Conservation (phyloP, 2,113 vertebrate species). For the Raja brachyura region DNA sequence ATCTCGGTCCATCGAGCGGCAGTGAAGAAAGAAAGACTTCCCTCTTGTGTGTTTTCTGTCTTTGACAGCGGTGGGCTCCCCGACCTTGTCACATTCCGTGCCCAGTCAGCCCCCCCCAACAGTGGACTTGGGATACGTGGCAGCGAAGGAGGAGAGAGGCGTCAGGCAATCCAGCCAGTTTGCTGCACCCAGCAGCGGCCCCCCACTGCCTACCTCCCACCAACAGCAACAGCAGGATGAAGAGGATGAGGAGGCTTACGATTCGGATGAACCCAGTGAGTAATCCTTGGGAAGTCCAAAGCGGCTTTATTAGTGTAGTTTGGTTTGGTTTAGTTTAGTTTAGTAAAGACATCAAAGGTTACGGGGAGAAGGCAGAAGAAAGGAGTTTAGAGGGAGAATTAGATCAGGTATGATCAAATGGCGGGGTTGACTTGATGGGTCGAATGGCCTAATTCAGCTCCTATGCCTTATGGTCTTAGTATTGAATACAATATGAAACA, state of each 20-base stretch:
- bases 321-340: too few species aligned
- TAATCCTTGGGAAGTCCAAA: conserved; percentile 38
- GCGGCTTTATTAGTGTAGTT: background rate
- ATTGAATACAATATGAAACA: background rate
- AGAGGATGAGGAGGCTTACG: conserved; percentile 84
- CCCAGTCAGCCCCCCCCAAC: background rate
- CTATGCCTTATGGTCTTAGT: background rate
- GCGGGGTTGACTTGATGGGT: too few species aligned
- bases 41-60: background rate
- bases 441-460: too few species aligned
- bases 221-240: conserved; percentile 74
- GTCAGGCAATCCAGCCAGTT: conserved; percentile 53
- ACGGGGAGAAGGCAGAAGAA: too few species aligned
- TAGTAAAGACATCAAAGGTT: background rate
- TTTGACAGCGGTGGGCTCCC: background rate
- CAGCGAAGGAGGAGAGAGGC: conserved; percentile 57
- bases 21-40: background rate
- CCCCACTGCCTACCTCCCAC: conserved; percentile 40
- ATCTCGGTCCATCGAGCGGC: background rate
- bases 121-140: background rate
- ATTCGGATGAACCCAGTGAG: conserved; percentile 92
- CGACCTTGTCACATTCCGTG: background rate
- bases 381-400: too few species aligned
- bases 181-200: background rate
- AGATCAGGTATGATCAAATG: too few species aligned